A percentile compares a stretch with the other conserved stretches of the same genome.
phyloP scores from a whole-genome alignment of 2,113 vertebrate genomes.

The Mirza zaza region DNA sequence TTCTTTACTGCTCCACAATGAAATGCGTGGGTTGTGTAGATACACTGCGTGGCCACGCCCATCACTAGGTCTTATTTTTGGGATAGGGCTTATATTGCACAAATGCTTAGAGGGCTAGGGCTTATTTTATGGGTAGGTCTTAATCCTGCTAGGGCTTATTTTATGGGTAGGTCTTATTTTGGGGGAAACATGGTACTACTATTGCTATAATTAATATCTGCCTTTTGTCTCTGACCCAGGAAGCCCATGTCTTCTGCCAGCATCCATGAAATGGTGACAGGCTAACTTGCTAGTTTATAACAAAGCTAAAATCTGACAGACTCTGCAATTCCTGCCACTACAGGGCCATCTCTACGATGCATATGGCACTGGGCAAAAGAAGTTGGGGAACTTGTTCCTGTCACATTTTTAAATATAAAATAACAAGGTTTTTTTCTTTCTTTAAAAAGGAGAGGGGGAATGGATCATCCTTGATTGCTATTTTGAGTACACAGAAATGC shows the following conservation, averaged over 20 bases:
- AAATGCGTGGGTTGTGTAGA: too few relatives aligned
- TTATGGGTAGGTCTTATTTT: too few relatives aligned
- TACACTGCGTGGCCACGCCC: too few relatives aligned
- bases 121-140: too few relatives aligned
- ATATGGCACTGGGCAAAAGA: background rate
- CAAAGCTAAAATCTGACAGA: background rate
- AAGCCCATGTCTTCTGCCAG: background rate
- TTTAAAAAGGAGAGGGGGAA: background rate
- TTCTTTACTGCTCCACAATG: too few relatives aligned
- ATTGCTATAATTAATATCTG: background rate
- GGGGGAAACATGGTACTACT: background rate
- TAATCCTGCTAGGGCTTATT: too few relatives aligned
- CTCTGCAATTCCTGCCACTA: background rate
- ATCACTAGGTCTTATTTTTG: too few relatives aligned
- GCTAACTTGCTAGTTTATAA: background rate
- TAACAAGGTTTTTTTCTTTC: background rate
- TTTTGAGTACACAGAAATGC: slow-evolving; percentile 25
- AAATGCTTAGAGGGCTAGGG: too few relatives aligned
- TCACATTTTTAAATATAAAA: background rate
- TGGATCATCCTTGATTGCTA: background rate
- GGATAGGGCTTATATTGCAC: too few relatives aligned
- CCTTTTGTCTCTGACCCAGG: background rate
- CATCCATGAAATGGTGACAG: background rate
- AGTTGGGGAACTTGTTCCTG: background rate
- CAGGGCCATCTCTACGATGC: background rate